These are phyloP conservation scores for Dryoscopus gambensis DNA, from an alignment of 2,113 vertebrate species.

Conservation along the genomic window DNA sequence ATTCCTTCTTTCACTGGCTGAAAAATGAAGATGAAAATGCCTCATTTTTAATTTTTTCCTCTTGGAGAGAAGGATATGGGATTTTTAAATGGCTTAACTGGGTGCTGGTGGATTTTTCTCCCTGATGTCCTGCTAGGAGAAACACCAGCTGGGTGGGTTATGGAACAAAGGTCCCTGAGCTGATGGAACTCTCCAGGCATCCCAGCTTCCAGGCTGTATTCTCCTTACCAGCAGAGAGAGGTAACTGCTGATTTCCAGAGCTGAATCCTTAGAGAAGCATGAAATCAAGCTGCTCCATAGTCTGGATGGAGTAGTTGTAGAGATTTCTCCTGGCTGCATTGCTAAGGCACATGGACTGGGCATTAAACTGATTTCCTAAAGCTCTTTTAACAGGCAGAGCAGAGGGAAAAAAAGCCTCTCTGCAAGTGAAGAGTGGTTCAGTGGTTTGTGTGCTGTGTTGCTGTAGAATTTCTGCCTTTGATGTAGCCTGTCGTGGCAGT, in stretches of 20 bases:
- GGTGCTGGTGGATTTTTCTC: background rate
- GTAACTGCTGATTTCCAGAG: background rate
- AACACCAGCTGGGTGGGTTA: background rate
- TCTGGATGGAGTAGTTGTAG: background rate
- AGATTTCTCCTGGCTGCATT: background rate
- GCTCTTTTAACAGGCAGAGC: background rate
- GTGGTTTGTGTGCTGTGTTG: background rate
- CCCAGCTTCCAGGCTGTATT: background rate
- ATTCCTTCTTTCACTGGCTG: background rate
- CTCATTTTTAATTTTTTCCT: too few relatives aligned
- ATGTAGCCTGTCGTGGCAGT: background rate
- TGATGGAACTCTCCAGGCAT: background rate
- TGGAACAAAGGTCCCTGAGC: background rate
- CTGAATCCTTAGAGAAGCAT: background rate
- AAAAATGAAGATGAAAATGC: background rate
- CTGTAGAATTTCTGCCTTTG: background rate
- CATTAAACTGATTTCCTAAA: background rate
- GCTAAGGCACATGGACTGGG: background rate
- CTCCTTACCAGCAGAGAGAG: background rate
- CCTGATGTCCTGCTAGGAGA: background rate
- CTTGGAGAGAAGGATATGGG: background rate
- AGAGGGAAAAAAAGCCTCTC: background rate
- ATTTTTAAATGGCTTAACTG: background rate
- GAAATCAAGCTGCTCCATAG: background rate
- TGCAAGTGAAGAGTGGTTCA: background rate